Evolutionary conservation across 2,797 vertebrate genomes (phyloP), one percentile per base, ranked within the genome.

Genomic region (Poecilia picta): DNA sequence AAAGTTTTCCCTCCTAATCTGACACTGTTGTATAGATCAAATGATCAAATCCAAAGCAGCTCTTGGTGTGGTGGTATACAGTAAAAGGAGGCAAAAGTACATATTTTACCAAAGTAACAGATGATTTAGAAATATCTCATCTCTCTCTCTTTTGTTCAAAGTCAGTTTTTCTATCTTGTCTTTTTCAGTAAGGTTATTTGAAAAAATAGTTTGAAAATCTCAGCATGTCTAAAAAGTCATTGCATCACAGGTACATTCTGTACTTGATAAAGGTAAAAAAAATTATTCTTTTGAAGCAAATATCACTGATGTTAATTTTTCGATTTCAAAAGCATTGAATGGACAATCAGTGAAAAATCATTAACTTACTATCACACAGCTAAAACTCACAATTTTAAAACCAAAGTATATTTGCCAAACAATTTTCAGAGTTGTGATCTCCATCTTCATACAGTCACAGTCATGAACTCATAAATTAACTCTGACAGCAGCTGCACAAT

Each of bases 171-270:
- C 57, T 16, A 62, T 33, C 28, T 62, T 62, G 13, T 62, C 6
- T 59, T 62, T 33, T 33, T 62, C 4, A 31, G 57, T 33, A 33
- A 2, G 15, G 11, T 28, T 57, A 3, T 57, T 57, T 28, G 23
- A 62, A 62, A 31, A 62, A 62, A 31, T 16, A 5, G 12, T 59
- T 59, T 31, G 57, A 59, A 33, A 62, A 33, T 33, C 15, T n/a
- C 28, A 31, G 28, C 28, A 62, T 33, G 12, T 62, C 31, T 33
- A 33, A 31, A 62, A 33, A 33, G 13, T 5, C 1, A 33, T 62
- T 62, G 57, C 28, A 62, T 62, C 13, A 62, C 28, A 62, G 57
- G 57, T 62, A 62, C 57, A 62, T 62, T 62, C 57, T 62, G 57
- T 33, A 16, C 57, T 62, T 62, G 28, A 31, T 16, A 33, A 33